Evolutionary conservation across 1,140 invertebrate species (phyloP), one percentile per base, ranked within the genome.

Genomic region (Coboldia fuscipes): DNA sequence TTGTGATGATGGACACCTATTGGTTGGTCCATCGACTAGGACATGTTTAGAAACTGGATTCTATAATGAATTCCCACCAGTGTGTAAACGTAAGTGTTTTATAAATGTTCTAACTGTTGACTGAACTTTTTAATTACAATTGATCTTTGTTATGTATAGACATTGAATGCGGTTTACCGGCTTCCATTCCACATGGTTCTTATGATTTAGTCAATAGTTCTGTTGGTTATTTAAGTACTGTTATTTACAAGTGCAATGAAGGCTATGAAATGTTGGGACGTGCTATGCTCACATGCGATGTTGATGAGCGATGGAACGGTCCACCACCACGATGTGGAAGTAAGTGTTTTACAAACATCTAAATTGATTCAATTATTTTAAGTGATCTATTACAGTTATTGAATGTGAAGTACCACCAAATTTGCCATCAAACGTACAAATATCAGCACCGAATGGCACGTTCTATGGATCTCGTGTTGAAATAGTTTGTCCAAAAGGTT

Each of bases 251-350:
- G 9, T 93, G 86, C 45, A 65, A 79, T 10, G 68, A 77, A 40
- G 85, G 84, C 4, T 84, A 75, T 54, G 75, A 81, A 50, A 76
- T 90, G 66, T 71, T 78, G 21, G 74, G 75, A 18, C 65, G 84
- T 19, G 72, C 77, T 1, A 65, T 79, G 40, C 58, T 93, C 2
- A 77, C 79, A 4, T 93, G 86, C 48, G 86, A 92, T 53, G 77
- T 89, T 43, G 85, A 92, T 46, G 82, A 85, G 47, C 65, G 81
- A 35, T 93, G 86, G 86, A 88, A 92, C 48, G 86, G 85, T 32
- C 85, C 85, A 18, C 86, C 86, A 36, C 85, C 86, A 4, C 60
- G 75, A 42, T 89, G 84, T 49, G 77, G 86, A 50, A 71, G 76
- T 81, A 59, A 61, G 58, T 62, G 32, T 32, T 34, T 22, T 17